phyloP scores from a whole-genome alignment of 2,888 invertebrate genomes.

The Caenorhabditis sulstoni region DNA sequence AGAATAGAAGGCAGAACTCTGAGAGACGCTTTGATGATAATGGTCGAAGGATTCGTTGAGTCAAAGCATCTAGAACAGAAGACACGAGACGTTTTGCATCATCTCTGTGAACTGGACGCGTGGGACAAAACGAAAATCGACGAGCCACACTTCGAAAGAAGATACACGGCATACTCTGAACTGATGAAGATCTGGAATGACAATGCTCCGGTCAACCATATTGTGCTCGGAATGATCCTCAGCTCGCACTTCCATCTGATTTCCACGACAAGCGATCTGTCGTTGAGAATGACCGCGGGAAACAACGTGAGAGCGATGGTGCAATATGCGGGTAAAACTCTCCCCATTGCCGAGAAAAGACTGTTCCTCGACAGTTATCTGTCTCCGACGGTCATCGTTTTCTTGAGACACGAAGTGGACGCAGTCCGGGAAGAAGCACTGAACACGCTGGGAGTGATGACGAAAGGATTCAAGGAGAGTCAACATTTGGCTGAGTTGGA shows the following conservation, averaged over 20 bases:
- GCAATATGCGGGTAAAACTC: conserved; percentile 44
- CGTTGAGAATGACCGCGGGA: conserved; percentile 67
- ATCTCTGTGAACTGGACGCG: conserved; percentile 86
- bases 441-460: conserved; percentile 87
- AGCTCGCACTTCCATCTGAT: conserved; percentile 56
- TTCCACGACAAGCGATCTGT: conserved; percentile 67
- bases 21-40: conserved; percentile 68
- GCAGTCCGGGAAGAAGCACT: conserved; percentile 88
- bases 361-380: conserved; percentile 39
- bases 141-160: conserved; percentile 91
- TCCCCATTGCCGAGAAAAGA: conserved; percentile 34
- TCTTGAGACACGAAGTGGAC: conserved; percentile 53
- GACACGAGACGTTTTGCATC: conserved; percentile 30
- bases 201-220: conserved; percentile 23
- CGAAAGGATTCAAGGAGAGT: conserved; percentile 78
- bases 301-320: conserved; percentile 62
- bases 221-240: conserved; percentile 56
- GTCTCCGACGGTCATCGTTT: conserved; percentile 40
- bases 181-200: conserved; percentile 83
- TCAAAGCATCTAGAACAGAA: conserved; percentile 49
- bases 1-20: conserved; percentile 62
- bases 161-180: conserved; percentile 86
- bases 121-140: conserved; percentile 92
- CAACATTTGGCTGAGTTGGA: conserved; percentile 79
- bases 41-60: conserved; percentile 59